phyloP scores from a whole-genome alignment of 1,140 invertebrate genomes.

The Drosophila busckii region DNA sequence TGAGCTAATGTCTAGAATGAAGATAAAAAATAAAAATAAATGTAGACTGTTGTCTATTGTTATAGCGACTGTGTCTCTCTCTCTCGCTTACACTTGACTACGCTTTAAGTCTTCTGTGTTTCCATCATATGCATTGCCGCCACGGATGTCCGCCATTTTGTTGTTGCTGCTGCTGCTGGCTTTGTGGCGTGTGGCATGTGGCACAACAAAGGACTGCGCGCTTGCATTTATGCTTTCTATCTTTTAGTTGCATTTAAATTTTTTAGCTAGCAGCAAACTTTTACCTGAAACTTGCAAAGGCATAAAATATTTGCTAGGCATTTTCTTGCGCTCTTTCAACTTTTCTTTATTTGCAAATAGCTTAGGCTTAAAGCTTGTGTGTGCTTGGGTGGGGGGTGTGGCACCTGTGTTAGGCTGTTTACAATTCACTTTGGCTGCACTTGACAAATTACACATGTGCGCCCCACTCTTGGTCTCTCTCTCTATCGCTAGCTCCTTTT shows the following conservation, averaged over 20 bases:
- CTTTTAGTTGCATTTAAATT: too few relatives aligned
- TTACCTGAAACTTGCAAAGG: too few relatives aligned
- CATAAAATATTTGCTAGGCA: too few relatives aligned
- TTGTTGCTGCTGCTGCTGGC: slow-evolving; percentile 27
- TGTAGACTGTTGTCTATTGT: too few relatives aligned
- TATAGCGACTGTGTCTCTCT: not conserved
- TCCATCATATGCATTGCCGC: slow-evolving; percentile 59
- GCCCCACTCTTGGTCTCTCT: not conserved
- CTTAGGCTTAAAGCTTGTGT: not conserved
- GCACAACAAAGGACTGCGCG: slow-evolving; percentile 27
- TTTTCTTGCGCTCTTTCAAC: too few relatives aligned
- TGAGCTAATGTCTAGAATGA: too few relatives aligned
- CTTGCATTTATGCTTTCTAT: not conserved
- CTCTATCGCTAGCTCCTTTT: not conserved
- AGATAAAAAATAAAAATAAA: too few relatives aligned
- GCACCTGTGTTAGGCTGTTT: slow-evolving; percentile 37
- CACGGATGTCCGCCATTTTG: slow-evolving; percentile 71
- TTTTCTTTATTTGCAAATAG: slow-evolving; percentile 38
- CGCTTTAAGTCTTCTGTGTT: slow-evolving; percentile 8
- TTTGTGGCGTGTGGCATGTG: slow-evolving; percentile 36
- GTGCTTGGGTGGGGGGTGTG: not conserved
- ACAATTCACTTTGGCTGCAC: slow-evolving; percentile 68
- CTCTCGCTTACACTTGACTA: not conserved
- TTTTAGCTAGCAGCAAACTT: too few relatives aligned
- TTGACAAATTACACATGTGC: slow-evolving; percentile 69